Evolutionary conservation across 2,797 vertebrate species (phyloP), one percentile per base, ranked within the genome.

Genomic region (Aselliscus stoliczkanus): DNA sequence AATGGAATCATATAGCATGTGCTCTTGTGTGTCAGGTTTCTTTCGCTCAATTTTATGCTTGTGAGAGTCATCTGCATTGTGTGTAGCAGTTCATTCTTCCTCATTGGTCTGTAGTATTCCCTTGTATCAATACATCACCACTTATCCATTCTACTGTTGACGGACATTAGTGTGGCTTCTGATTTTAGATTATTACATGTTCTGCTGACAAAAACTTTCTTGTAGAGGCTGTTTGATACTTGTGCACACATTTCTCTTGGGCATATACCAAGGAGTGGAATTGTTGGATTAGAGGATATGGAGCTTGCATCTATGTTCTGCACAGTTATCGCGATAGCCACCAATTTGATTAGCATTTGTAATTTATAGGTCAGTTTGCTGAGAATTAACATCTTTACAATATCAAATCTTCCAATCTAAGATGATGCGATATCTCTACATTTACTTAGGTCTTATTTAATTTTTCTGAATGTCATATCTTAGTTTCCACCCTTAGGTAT

Each of bases 1-100:
- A 18, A 3, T n/a, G 70, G 58, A 37, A 21, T 27, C 42, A 0
- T 5, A 14, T 1, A 42, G 17, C 67, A 1, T 1, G 17, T 13
- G 10, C 39, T 34, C 31, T 4, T 9, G 18, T 25, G 37, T 1
- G 14, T 8, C 15, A 12, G 31, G 31, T n/a, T 37, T 50, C 52
- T 17, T 15, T 39, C 2, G 2, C 39, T n/a, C 39, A 56, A 1
- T 50, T 56, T 44, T 12, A 5, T 6, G 1, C 62, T 50, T 18
- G 13, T 3, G 62, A 54, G 34, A 62, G 18, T 29, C 44, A 5
- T 27, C 54, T 5, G 1, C 11, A 14, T 12, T 3, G 1, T 3
- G 1, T 54, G 85, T 31, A 17, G 31, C 47, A 20, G n/a, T 11
- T 37, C 29, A 3, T 82, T 47, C 60, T n/a, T 58, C 52, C 64